Evolutionary conservation across 2,888 invertebrate genomes (phyloP).

Genomic region (Globia sparganii): DNA sequence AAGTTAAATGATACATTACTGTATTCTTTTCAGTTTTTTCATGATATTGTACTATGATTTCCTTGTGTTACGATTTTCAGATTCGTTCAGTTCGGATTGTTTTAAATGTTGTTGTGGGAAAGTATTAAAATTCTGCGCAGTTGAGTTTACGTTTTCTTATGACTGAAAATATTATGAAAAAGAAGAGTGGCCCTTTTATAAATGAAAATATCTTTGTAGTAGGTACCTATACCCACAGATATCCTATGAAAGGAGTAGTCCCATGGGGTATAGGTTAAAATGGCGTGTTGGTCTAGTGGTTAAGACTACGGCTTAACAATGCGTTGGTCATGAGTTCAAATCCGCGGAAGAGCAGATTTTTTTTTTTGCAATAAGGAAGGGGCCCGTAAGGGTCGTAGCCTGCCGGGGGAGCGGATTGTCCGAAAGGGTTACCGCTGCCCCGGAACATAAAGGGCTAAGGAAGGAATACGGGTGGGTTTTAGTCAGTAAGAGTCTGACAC

Average conservation of each 20-base stretch:
- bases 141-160: constrained; percentile 12
- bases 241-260: neutral
- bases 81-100: constrained; percentile 19
- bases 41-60: constrained; percentile 49
- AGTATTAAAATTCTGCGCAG: constrained; percentile 2
- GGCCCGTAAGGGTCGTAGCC: too few species aligned
- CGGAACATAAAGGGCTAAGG: too few species aligned
- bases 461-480: too few species aligned
- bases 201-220: neutral
- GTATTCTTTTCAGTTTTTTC: constrained; percentile 36
- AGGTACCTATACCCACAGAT: neutral
- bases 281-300: too few species aligned
- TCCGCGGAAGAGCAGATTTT: too few species aligned
- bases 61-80: constrained; percentile 27
- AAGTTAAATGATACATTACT: constrained; percentile 6
- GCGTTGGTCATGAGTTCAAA: too few species aligned
- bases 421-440: too few species aligned
- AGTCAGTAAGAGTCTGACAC: too few species aligned
- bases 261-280: neutral
- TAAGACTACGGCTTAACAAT: too few species aligned
- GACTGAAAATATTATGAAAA: neutral
- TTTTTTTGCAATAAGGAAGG: too few species aligned
- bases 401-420: too few species aligned
- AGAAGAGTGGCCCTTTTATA: neutral
- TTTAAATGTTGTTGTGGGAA: constrained; percentile 46